A percentile compares a stretch with the other conserved stretches of the same genome.
These are phyloP conservation scores for Argyresthia albistria DNA, from an alignment of 2,888 invertebrate genomes.

Conservation along the genomic window DNA sequence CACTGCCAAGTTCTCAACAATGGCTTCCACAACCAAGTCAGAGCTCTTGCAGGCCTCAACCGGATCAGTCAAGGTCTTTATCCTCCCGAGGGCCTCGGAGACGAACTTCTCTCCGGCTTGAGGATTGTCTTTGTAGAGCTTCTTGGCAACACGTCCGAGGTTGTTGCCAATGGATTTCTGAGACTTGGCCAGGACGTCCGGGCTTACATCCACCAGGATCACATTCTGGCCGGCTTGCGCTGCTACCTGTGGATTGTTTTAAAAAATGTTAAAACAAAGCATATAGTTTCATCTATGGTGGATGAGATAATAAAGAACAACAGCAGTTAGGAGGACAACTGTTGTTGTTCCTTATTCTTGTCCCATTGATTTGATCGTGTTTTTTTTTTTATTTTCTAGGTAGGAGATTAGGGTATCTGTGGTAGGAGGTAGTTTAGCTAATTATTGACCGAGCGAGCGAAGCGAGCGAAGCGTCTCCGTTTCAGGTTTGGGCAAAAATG, in stretches of 20 bases:
- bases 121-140: conserved; percentile 78
- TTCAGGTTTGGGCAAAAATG: no score
- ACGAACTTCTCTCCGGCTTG: conserved; percentile 78
- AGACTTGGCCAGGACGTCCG: conserved; percentile 81
- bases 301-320: neutral
- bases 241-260: conserved; percentile 76
- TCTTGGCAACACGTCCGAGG: conserved; percentile 84
- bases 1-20: conserved; percentile 85
- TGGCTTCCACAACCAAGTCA: conserved; percentile 88
- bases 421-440: no score
- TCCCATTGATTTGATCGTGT: no score
- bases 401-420: no score
- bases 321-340: no score
- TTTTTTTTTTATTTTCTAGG: no score
- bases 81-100: conserved; percentile 70
- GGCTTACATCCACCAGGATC: conserved; percentile 83
- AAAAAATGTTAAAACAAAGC: neutral
- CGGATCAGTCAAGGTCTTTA: conserved; percentile 76
- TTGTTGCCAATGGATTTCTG: conserved; percentile 78
- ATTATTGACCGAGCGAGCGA: no score
- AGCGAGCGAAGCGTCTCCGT: no score
- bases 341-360: no score
- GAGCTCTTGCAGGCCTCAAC: conserved; percentile 74
- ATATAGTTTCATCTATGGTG: neutral
- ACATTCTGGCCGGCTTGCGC: conserved; percentile 89